Conservation (phyloP, 2,113 vertebrate species). For the Hypomesus transpacificus region DNA sequence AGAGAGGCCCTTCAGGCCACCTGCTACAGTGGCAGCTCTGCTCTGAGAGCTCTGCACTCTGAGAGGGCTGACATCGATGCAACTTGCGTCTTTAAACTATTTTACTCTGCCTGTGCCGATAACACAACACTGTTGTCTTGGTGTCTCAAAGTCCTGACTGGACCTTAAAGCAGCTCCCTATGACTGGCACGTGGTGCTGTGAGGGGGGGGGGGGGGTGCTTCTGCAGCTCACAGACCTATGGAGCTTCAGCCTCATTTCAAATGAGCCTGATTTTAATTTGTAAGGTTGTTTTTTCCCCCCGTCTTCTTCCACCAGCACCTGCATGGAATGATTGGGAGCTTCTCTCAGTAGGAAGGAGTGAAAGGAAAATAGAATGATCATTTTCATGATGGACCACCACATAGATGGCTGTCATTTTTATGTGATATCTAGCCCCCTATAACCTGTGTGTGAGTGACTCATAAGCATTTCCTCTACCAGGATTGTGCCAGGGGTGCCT, state of each 20-base stretch:
- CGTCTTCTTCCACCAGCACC: conserved; percentile 34
- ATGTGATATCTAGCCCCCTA: background rate
- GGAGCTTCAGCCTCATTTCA: conserved; percentile 41
- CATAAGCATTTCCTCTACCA: conserved; percentile 19
- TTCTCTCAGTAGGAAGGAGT: background rate
- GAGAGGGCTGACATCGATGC: no score
- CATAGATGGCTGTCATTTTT: background rate
- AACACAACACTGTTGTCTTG: no score
- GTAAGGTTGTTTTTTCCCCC: conserved; percentile 26
- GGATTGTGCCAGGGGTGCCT: conserved; percentile 24
- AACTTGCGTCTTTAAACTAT: no score
- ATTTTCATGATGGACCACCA: background rate
- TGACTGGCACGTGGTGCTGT: no score
- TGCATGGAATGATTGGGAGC: conserved; percentile 17
- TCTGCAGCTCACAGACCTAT: background rate
- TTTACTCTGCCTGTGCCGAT: no score
- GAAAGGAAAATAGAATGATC: background rate
- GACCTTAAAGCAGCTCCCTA: no score
- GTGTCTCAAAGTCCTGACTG: no score
- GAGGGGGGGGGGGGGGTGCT: no score
- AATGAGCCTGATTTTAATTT: conserved; percentile 55
- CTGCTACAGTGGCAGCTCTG: no score
- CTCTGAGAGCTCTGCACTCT: no score
- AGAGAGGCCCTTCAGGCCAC: background rate
- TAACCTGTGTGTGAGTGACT: background rate